phyloP scores from a whole-genome alignment of 2,888 invertebrate species.

The Cotesia congregata region DNA sequence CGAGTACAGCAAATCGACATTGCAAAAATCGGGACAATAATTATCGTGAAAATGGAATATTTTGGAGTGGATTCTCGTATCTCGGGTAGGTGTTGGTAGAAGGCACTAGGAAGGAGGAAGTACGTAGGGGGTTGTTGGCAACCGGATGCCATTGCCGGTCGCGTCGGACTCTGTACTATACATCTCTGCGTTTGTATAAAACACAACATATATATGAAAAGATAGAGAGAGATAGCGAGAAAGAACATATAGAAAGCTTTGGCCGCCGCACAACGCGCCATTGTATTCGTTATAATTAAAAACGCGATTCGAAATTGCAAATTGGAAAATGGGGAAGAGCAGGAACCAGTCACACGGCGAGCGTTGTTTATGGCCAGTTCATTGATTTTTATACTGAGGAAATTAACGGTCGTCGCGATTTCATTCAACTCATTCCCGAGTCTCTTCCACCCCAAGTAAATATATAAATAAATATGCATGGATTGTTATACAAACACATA shows the following conservation, averaged over 20 bases:
- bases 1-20: background rate
- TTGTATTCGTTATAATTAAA: constrained; percentile 71
- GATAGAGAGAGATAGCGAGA: too few relatives aligned
- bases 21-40: constrained; percentile 65
- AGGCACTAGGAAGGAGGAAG: constrained; percentile 25
- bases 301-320: constrained; percentile 71
- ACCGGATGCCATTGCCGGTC: constrained; percentile 67
- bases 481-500: background rate
- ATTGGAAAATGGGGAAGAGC: constrained; percentile 68
- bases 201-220: background rate
- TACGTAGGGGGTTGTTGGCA: constrained; percentile 45
- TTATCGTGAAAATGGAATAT: constrained; percentile 68
- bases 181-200: constrained; percentile 4
- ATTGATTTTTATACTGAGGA: constrained; percentile 69
- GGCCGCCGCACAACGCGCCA: constrained; percentile 54
- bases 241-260: constrained; percentile 31
- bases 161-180: constrained; percentile 48
- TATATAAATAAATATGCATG: background rate
- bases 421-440: constrained; percentile 52
- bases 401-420: constrained; percentile 69
- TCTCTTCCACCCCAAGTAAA: constrained; percentile 39
- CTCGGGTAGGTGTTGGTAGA: constrained; percentile 37
- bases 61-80: constrained; percentile 52
- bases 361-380: constrained; percentile 69
- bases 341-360: constrained; percentile 41